Conservation (phyloP, 2,113 vertebrate species). For the Calcarius ornatus region DNA sequence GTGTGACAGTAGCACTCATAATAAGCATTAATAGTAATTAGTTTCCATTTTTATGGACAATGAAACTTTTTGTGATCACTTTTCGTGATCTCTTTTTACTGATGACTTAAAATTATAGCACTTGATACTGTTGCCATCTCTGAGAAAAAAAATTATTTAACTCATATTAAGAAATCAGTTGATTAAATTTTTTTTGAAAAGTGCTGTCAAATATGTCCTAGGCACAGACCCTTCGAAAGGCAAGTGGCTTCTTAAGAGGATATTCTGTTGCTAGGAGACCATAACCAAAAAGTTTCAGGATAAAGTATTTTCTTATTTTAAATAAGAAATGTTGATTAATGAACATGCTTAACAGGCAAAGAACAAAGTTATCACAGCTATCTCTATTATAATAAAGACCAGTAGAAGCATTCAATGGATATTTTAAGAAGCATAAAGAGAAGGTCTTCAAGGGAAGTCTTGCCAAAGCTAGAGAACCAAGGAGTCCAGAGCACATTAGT, state of each 20-base stretch:
- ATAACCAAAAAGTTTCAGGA: conserved; percentile 24
- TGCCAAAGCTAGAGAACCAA: not conserved
- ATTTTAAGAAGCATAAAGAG: conserved; percentile 20
- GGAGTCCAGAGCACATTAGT: not conserved
- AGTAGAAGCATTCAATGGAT: not conserved
- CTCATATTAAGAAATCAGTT: conserved; percentile 15
- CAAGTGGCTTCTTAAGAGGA: conserved; percentile 33
- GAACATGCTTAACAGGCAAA: conserved; percentile 22
- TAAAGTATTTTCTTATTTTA: conserved; percentile 43
- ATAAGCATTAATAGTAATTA: not conserved
- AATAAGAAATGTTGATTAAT: conserved; percentile 55
- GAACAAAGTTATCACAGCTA: conserved; percentile 37
- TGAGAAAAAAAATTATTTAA: not conserved
- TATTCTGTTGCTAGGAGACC: conserved; percentile 53
- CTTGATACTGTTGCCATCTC: not conserved
- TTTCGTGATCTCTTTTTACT: not conserved
- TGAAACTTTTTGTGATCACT: not conserved
- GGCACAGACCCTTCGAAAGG: conserved; percentile 17
- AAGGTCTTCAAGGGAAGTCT: conserved; percentile 14
- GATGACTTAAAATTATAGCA: not conserved
- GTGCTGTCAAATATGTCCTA: conserved; percentile 22
- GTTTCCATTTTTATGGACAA: not conserved
- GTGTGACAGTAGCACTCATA: not conserved
- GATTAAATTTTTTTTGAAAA: not conserved
- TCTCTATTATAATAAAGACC: conserved; percentile 28